These are phyloP conservation scores for Platyrinchus mystaceus DNA, from an alignment of 2,797 vertebrate genomes.

Conservation along the genomic window DNA sequence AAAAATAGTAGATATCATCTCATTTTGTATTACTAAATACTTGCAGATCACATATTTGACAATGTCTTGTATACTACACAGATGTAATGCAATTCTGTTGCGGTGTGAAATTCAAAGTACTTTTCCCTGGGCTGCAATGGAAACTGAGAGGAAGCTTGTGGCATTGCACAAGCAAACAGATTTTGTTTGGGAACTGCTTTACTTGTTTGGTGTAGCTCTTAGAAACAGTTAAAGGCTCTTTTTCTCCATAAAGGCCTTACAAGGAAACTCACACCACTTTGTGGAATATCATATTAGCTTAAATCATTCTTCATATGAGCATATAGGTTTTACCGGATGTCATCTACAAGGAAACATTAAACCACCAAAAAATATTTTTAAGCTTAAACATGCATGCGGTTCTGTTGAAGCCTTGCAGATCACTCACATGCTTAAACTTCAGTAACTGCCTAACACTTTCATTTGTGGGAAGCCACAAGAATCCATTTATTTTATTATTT, in stretches of 20 bases:
- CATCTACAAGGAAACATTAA: not conserved
- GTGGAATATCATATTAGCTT: not conserved
- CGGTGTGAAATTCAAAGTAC: not conserved
- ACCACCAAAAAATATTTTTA: not conserved
- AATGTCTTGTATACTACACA: not conserved
- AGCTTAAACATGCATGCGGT: not conserved
- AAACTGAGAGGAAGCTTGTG: not conserved
- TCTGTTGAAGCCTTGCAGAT: not conserved
- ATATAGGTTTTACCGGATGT: not conserved
- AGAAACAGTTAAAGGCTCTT: not conserved
- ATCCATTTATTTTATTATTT: not conserved
- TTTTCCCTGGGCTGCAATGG: not conserved
- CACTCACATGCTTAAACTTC: not conserved
- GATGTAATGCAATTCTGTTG: not conserved
- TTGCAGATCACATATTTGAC: not conserved
- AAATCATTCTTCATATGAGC: not conserved
- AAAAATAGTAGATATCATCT: not conserved
- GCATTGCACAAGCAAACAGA: accelerated
- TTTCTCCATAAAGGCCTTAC: not conserved
- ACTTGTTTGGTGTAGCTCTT: not conserved
- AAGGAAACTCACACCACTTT: not conserved
- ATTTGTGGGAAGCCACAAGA: not conserved
- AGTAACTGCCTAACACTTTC: not conserved
- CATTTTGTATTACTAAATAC: not conserved
- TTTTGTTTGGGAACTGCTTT: not conserved